Evolutionary conservation across 2,888 invertebrate genomes (phyloP).

Genomic region (Athripsodes cinereus): DNA sequence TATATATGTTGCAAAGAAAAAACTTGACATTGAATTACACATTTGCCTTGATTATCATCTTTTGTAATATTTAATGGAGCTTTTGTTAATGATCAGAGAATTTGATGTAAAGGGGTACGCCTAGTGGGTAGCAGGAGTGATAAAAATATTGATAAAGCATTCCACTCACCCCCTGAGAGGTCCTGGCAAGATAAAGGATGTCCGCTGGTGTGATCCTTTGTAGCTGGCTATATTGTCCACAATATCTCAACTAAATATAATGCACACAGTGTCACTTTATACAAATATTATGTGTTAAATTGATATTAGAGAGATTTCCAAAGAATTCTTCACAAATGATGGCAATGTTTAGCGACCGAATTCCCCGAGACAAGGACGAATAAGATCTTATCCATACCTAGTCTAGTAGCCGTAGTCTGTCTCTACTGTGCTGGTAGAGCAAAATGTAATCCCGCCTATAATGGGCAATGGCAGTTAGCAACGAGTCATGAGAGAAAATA

Average conservation of each 20-base stretch:
- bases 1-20: too few species aligned
- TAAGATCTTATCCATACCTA: neutral
- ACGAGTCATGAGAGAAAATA: conserved; percentile 1
- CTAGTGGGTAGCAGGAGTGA: neutral
- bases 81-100: too few species aligned
- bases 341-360: neutral
- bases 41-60: too few species aligned
- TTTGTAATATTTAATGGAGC: too few species aligned
- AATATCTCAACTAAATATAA: neutral
- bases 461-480: conserved; percentile 10
- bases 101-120: neutral
- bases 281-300: neutral
- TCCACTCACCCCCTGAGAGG: neutral
- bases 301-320: neutral
- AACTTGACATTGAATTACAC: too few species aligned
- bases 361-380: conserved; percentile 7
- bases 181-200: neutral
- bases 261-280: neutral
- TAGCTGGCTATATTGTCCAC: neutral
- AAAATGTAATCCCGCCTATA: conserved; percentile 5
- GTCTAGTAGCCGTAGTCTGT: too few species aligned
- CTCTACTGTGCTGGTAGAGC: too few species aligned
- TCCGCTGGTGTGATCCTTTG: neutral
- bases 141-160: neutral
- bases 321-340: neutral